phyloP scores from a whole-genome alignment of 2,113 vertebrate genomes.

The Ceyx melanurus region DNA sequence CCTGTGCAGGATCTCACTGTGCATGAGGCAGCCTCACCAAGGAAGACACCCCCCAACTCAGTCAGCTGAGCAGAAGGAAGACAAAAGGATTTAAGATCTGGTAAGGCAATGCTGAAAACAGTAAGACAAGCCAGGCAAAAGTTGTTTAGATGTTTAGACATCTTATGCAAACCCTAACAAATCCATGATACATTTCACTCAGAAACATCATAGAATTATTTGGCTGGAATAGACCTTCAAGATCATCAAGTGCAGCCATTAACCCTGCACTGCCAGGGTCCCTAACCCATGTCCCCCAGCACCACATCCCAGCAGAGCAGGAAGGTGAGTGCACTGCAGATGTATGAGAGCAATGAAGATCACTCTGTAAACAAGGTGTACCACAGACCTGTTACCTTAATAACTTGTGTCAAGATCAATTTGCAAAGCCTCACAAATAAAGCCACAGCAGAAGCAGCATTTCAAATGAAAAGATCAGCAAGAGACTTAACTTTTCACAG shows the following conservation, averaged over 20 bases:
- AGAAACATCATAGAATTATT: neutral
- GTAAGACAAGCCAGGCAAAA: neutral
- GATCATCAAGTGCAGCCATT: too few species aligned
- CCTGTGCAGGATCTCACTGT: accelerated
- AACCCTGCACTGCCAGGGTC: too few species aligned
- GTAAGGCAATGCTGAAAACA: neutral
- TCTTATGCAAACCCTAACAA: neutral
- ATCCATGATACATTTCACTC: neutral
- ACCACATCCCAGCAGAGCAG: neutral
- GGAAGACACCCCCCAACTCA: neutral
- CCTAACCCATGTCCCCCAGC: too few species aligned
- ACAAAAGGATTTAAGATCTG: neutral
- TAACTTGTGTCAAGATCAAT: neutral
- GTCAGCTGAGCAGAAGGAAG: neutral
- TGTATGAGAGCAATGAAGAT: neutral
- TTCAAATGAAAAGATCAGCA: neutral
- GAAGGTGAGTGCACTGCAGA: neutral
- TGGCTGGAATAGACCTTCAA: too few species aligned
- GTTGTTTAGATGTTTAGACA: neutral
- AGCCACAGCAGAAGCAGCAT: neutral
- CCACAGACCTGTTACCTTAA: neutral
- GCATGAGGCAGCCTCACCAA: neutral
- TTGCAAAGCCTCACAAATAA: neutral
- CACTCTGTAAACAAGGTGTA: neutral
- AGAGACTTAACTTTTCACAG: neutral